These are phyloP conservation scores for Carassius carassius DNA, from an alignment of 2,113 vertebrate species.

Conservation along the genomic window DNA sequence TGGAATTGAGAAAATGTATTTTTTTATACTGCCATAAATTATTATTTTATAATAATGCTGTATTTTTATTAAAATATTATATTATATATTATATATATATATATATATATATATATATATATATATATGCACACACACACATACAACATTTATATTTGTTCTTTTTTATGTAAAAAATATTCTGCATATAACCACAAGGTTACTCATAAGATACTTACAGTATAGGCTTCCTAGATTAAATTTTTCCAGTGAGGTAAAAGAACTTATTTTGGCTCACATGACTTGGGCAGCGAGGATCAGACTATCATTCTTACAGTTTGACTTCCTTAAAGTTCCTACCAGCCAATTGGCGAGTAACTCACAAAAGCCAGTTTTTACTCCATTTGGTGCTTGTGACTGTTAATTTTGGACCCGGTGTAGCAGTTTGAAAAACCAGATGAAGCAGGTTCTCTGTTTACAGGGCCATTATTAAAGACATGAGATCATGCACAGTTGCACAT, in stretches of 20 bases:
- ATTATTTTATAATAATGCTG: too few species aligned
- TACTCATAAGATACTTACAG: background rate
- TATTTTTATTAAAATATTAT: too few species aligned
- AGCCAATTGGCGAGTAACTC: background rate
- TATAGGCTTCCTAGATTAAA: background rate
- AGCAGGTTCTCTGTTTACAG: constrained; percentile 45
- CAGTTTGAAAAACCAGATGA: constrained; percentile 31
- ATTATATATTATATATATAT: too few species aligned
- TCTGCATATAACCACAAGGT: background rate
- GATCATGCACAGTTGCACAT: constrained; percentile 49
- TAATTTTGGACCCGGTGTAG: background rate
- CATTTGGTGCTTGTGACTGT: constrained; percentile 9
- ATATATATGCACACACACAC: too few species aligned
- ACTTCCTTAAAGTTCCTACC: background rate
- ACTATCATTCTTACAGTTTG: background rate
- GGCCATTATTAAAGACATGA: constrained; percentile 28
- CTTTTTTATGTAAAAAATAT: background rate
- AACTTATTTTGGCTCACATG: background rate
- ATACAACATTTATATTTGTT: too few species aligned
- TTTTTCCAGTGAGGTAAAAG: background rate
- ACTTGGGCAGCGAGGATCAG: background rate
- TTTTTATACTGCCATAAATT: too few species aligned
- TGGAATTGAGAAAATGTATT: too few species aligned
- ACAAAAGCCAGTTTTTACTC: background rate
- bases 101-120: too few species aligned